A percentile compares a stretch with the other conserved stretches of the same genome.
phyloP scores from a whole-genome alignment of 2,113 vertebrate species.

The Poecilia latipinna region DNA sequence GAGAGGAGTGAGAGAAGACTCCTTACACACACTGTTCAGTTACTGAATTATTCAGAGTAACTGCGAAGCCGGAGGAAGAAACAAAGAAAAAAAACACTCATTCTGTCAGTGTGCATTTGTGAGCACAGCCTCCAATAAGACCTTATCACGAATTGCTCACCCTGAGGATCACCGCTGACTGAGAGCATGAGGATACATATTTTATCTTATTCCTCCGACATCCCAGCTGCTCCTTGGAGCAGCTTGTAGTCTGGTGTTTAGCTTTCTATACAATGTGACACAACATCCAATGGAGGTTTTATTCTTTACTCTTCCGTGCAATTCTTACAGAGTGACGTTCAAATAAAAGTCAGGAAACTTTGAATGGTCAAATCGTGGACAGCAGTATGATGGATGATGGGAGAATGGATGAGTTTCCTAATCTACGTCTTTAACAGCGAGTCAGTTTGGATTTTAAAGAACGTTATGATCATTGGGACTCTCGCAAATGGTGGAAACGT shows the following conservation, averaged over 20 bases:
- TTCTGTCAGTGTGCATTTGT: constrained; percentile 13
- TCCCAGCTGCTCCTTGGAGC: not conserved
- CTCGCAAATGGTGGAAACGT: too few relatives aligned
- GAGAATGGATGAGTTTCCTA: too few relatives aligned
- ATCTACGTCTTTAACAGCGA: too few relatives aligned
- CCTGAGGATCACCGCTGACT: constrained; percentile 2
- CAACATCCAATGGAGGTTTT: not conserved
- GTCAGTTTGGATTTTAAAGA: too few relatives aligned
- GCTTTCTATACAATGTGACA: too few relatives aligned
- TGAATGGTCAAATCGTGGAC: too few relatives aligned
- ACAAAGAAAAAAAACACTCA: constrained; percentile 20
- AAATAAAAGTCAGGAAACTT: not conserved
- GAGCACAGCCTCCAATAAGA: constrained; percentile 27
- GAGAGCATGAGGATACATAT: constrained; percentile 6
- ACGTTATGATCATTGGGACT: too few relatives aligned
- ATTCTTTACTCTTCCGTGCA: not conserved
- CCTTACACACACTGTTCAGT: constrained; percentile 22
- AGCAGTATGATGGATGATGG: too few relatives aligned
- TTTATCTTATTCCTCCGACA: not conserved
- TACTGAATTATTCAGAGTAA: constrained; percentile 69
- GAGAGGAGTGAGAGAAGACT: constrained; percentile 13
- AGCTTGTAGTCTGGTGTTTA: not conserved
- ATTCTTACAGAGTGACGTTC: not conserved
- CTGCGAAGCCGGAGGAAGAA: constrained; percentile 32
- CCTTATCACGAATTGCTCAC: constrained; percentile 15